Evolutionary conservation across 2,113 vertebrate species (phyloP), one percentile per base, ranked within the genome.

Genomic region (Microcebus griseorufus): DNA sequence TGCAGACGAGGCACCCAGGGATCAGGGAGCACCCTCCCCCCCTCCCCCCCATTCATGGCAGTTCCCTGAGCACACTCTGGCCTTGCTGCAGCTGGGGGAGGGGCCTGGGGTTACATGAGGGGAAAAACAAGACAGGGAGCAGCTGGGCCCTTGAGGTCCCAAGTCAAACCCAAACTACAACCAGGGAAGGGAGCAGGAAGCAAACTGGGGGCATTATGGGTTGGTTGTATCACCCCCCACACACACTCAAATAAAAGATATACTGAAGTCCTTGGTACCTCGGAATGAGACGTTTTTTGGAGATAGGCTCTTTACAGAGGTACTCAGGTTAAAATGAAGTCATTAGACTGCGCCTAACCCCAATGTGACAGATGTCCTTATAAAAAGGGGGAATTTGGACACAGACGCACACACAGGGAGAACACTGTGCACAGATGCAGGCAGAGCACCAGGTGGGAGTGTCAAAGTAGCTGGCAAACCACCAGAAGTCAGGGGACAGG

Each of bases 261-360:
- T 14, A 10, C 42, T 55, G 82, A 64, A 60, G 51, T 87, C 29
- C 45, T 45, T 6, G 29, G 13, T 29, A 65, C 48, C 45, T 72
- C 79, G 58, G 37, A 70, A 55, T 70, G 48, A 80, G 65, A 92
- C n/a, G 27, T 39, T 75, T 60, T 64, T 96, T 96, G 86, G 67
- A 90, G 67, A 64, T 51, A 27, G 73, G n/a, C 20, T 80, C 86
- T 34, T 55, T 48, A 72, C 13, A 85, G 79, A 75, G 32, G 67
- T 79, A 65, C 84, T 67, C 76, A 72, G 69, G 64, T 76, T 58
- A 79, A 84, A 96, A 88, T 23, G 88, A 78, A 62, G 14, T 58
- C 13, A 45, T 67, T 62, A n/a, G 45, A 70, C 53, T 72, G 16
- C 16, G 37, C 51, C 6, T 39, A 73, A 42, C 72, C 73, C 20